Evolutionary conservation across 2,113 vertebrate genomes (phyloP), one percentile per base, ranked within the genome.

Genomic region (Rhineura floridana): DNA sequence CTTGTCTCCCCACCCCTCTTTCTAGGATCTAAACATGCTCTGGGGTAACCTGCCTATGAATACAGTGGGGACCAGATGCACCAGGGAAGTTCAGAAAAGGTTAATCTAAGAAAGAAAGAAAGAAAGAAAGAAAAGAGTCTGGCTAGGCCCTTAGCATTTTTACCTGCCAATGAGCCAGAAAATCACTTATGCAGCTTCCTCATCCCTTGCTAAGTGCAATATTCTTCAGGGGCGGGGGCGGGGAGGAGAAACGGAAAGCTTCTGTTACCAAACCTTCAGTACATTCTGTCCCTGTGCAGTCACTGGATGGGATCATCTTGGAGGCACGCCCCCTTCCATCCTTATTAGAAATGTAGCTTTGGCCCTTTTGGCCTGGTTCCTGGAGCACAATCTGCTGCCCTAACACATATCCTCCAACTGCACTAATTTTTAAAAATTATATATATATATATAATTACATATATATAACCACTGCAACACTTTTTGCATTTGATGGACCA

Each of bases 281-380:
- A 77, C 73, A 88, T 70, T 83, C 81, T 78, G 72, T 84, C 13
- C 81, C 75, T 55, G 12, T 44, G 21, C 39, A 69, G 62, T 65
- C 15, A 21, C 25, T 36, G 69, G 73, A 69, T 78, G 46, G 62
- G 73, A 78, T 70, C 73, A n/a, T 55, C 13, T 52, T 46, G 46
- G 63, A 44, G 39, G 55, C 72, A 55, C 36, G 6, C 25, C 46
- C 25, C 28, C 48, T 21, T 3, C 28, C 44, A 30, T 80, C 21
- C 73, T 55, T 55, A 65, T 77, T 52, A n/a, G 50, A 78, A 28
- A 15, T 9, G 62, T 23, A 36, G 21, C 55, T 11, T 25, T 55
- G 44, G 11, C 11, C 19, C 48, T 23, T 19, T 17, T 77, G 69
- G 52, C 33, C 69, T 48, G 44, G 8, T 65, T 67, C 36, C 59